Conservation (phyloP, 2,888 invertebrate genomes). For the Pasiphila rectangulata region DNA sequence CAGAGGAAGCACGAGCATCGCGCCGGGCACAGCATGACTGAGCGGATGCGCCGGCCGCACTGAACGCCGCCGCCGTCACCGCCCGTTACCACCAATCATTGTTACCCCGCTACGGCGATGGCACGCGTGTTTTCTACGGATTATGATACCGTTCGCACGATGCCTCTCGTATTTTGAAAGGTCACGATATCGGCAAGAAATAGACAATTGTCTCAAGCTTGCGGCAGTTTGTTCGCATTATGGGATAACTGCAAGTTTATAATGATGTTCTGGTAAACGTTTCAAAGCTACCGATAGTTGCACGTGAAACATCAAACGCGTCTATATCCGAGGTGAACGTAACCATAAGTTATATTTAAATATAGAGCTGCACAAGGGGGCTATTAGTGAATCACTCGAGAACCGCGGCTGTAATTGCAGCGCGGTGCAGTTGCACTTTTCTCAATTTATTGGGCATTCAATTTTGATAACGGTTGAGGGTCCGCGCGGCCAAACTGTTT, state of each 20-base stretch:
- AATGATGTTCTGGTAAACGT: constrained; percentile 22
- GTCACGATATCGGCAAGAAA: constrained; percentile 30
- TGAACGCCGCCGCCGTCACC: constrained; percentile 46
- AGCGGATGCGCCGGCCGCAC: constrained; percentile 69
- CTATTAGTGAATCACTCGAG: constrained; percentile 52
- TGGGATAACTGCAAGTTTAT: constrained; percentile 30
- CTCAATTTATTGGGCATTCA: constrained; percentile 26
- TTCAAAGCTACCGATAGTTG: constrained; percentile 14
- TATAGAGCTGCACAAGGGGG: constrained; percentile 57
- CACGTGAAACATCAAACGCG: constrained; percentile 40
- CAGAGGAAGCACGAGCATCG: constrained; percentile 88
- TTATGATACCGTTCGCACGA: constrained; percentile 61
- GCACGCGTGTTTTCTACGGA: constrained; percentile 58
- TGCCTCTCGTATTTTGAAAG: constrained; percentile 40
- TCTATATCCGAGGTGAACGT: constrained; percentile 62
- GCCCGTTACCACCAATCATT: constrained; percentile 55
- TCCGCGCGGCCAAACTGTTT: constrained; percentile 2
- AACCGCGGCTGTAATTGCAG: constrained; percentile 33
- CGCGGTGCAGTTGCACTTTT: constrained; percentile 22
- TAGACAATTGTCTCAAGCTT: constrained; percentile 4
- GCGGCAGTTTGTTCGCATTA: constrained; percentile 20
- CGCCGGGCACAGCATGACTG: constrained; percentile 85
- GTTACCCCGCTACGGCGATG: constrained; percentile 48
- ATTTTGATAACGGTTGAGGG: constrained; percentile 16
- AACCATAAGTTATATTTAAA: constrained; percentile 67